Conservation (phyloP, 2,888 invertebrate genomes). For the Diaprepes abbreviatus region DNA sequence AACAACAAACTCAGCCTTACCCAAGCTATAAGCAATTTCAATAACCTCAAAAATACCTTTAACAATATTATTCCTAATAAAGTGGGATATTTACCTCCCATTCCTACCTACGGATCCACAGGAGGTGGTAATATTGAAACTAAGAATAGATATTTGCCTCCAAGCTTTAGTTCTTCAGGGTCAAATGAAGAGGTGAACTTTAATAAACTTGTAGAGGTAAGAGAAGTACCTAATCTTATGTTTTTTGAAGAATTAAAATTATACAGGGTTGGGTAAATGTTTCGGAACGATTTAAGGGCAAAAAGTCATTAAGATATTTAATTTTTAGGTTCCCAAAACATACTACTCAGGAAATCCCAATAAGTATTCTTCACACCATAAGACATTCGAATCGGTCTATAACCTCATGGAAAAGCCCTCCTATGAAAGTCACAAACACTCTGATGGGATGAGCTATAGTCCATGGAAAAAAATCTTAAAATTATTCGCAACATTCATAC, state of each 20-base stretch:
- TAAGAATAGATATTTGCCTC: not conserved
- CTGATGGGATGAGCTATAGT: conserved; percentile 39
- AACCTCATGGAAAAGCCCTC: conserved; percentile 53
- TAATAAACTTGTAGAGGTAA: conserved; percentile 51
- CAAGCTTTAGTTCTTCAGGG: conserved; percentile 2
- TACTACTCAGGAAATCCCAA: conserved; percentile 19
- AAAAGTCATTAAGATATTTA: no score
- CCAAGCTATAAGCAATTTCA: no score
- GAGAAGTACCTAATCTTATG: no score
- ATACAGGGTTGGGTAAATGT: no score
- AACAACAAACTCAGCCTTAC: no score
- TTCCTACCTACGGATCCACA: not conserved
- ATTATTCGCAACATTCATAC: conserved; percentile 77
- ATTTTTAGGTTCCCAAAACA: conserved; percentile 37
- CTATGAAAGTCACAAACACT: not conserved
- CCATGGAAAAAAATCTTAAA: conserved; percentile 77
- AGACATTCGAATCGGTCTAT: conserved; percentile 50
- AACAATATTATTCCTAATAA: conserved; percentile 21
- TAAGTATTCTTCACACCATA: conserved; percentile 35
- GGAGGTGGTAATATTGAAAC: not conserved
- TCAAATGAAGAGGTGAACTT: conserved; percentile 50
- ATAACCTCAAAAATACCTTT: not conserved
- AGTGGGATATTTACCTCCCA: conserved; percentile 22
- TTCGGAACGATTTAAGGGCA: no score
- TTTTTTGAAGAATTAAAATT: no score